Conservation (phyloP, 2,113 vertebrate species). For the Pogonocichla stellata region DNA sequence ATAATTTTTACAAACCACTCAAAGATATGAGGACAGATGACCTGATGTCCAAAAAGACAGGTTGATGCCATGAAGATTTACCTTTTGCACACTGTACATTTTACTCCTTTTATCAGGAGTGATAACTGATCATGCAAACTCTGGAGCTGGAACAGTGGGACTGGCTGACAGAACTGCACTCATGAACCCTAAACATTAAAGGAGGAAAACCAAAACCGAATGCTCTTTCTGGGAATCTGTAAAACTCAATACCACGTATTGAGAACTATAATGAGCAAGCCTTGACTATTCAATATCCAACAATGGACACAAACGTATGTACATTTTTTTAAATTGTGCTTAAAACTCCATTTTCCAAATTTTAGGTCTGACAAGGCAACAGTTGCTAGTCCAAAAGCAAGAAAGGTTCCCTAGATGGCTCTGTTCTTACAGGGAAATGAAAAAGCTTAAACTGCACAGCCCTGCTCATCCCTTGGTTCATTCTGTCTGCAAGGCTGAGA, state of each 20-base stretch:
- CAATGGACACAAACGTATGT: not conserved
- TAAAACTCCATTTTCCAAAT: not conserved
- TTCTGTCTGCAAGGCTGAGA: fast-evolving
- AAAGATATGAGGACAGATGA: not conserved
- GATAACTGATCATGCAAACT: not conserved
- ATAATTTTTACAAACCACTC: not conserved
- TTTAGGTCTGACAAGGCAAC: fast-evolving
- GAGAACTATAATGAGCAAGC: not conserved
- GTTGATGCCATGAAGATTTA: not conserved
- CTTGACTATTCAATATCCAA: not conserved
- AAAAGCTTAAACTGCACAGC: not conserved
- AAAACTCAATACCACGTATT: not conserved
- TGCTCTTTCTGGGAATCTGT: not conserved
- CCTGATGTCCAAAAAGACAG: not conserved
- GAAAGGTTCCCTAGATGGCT: not conserved
- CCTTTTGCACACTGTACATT: not conserved
- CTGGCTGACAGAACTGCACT: not conserved
- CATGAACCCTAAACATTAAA: not conserved
- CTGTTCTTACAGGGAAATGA: not conserved
- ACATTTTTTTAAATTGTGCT: not conserved
- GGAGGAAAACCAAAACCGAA: not conserved
- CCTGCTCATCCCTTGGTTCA: not conserved
- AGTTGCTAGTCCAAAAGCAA: not conserved
- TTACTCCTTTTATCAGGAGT: not conserved
- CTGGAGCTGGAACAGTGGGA: not conserved